Evolutionary conservation across 2,113 vertebrate genomes (phyloP).

Genomic region (Manacus vitellinus): DNA sequence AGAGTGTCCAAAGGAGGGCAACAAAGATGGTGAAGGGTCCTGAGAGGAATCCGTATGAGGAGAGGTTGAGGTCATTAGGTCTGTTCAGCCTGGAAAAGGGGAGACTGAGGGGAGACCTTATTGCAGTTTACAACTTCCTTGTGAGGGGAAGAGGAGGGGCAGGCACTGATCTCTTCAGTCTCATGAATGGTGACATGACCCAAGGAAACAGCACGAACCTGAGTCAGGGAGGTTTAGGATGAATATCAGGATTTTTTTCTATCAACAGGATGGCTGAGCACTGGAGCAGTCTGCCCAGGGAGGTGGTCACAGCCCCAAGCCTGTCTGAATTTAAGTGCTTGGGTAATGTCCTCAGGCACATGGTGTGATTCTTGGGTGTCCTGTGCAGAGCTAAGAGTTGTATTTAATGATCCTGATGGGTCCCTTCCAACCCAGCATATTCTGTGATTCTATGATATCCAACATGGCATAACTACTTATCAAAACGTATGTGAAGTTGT

Average conservation of each 20-base stretch:
- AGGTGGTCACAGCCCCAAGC: background rate
- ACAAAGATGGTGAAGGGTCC: background rate
- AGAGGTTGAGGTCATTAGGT: background rate
- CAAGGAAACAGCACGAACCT: background rate
- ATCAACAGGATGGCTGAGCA: rapidly evolving
- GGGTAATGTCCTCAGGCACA: rapidly evolving
- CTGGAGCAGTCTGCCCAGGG: background rate
- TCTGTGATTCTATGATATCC: background rate
- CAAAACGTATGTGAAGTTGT: background rate
- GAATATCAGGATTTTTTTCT: background rate
- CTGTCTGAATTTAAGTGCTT: background rate
- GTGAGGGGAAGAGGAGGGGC: background rate
- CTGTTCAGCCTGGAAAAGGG: background rate
- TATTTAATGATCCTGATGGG: no score
- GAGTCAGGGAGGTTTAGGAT: background rate
- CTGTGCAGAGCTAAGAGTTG: background rate
- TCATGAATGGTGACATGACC: no score
- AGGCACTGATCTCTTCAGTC: background rate
- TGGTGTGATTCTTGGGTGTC: background rate
- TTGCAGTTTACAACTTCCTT: no score
- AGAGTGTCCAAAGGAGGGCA: background rate
- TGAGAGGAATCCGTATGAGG: rapidly evolving
- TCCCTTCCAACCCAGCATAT: background rate
- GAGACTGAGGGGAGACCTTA: background rate
- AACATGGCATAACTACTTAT: background rate